Evolutionary conservation across 2,888 invertebrate species (phyloP).

Genomic region (Nephrotoma appendiculata): DNA sequence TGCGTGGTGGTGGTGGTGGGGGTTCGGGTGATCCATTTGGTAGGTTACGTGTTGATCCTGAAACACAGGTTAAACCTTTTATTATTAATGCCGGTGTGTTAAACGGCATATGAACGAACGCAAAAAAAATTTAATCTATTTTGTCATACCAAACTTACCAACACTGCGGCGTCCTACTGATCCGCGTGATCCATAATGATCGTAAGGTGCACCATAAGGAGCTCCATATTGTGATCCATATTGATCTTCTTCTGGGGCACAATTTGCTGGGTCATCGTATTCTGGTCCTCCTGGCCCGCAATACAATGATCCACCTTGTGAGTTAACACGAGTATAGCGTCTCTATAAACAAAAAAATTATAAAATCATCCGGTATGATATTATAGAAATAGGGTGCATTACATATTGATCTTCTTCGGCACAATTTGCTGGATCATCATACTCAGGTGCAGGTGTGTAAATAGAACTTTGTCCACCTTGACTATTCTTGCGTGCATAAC

Average conservation of each 20-base stretch:
- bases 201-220: slow-evolving; percentile 71
- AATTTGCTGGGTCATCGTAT: slow-evolving; percentile 87
- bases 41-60: slow-evolving; percentile 30
- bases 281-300: slow-evolving; percentile 55
- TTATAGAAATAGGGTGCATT: slow-evolving; percentile 13
- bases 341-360: slow-evolving; percentile 25
- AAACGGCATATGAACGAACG: background rate
- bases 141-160: slow-evolving; percentile 20
- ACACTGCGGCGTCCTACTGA: slow-evolving; percentile 57
- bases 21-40: slow-evolving; percentile 47
- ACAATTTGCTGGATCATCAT: slow-evolving; percentile 87
- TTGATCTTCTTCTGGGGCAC: slow-evolving; percentile 81
- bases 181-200: slow-evolving; percentile 77
- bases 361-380: background rate
- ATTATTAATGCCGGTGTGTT: background rate
- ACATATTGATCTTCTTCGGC: slow-evolving; percentile 85
- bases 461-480: slow-evolving; percentile 71
- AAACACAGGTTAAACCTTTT: background rate
- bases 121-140: background rate
- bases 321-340: slow-evolving; percentile 57
- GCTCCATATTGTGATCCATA: slow-evolving; percentile 70
- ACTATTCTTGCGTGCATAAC: slow-evolving; percentile 56
- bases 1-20: slow-evolving; percentile 64
- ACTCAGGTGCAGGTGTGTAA: slow-evolving; percentile 73
- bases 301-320: slow-evolving; percentile 47